A percentile compares a stretch with the other conserved stretches of the same genome.
These are phyloP conservation scores for Burhinus oedicnemus DNA, from an alignment of 2,113 vertebrate species.

Conservation along the genomic window DNA sequence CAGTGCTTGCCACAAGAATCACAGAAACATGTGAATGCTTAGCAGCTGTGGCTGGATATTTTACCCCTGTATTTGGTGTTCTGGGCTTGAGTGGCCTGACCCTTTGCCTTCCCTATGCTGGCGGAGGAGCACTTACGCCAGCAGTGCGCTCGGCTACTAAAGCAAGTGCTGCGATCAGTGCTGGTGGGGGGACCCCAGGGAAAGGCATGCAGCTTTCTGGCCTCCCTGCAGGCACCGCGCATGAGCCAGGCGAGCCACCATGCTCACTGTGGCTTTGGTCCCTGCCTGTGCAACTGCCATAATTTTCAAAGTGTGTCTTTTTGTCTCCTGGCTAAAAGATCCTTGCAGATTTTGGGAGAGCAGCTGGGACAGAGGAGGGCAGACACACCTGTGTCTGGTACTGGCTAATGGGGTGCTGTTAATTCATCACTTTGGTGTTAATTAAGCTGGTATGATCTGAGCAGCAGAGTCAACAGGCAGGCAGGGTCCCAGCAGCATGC, in stretches of 20 bases:
- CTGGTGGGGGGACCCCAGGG: accelerated
- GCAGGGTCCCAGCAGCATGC: neutral
- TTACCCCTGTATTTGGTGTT: neutral
- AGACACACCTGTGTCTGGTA: accelerated
- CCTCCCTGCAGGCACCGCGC: accelerated
- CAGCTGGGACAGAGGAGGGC: neutral
- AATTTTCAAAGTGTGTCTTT: neutral
- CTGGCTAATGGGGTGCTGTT: neutral
- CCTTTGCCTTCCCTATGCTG: neutral
- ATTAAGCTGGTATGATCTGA: neutral
- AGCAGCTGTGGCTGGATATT: neutral
- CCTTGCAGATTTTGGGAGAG: neutral
- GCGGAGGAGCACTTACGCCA: accelerated
- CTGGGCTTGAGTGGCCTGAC: neutral
- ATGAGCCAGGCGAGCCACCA: accelerated
- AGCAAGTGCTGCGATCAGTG: neutral
- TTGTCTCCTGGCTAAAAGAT: neutral
- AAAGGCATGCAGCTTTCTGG: neutral
- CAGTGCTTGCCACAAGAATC: neutral
- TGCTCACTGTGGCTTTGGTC: accelerated
- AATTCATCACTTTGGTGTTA: neutral
- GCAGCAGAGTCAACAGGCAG: neutral
- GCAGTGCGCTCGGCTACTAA: neutral
- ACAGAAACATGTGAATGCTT: neutral
- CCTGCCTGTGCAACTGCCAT: neutral